Percentiles rank a stretch among this genome's conserved stretches.
Evolutionary conservation across 2,113 vertebrate genomes (phyloP).

Genomic region (Sebastes fasciatus): DNA sequence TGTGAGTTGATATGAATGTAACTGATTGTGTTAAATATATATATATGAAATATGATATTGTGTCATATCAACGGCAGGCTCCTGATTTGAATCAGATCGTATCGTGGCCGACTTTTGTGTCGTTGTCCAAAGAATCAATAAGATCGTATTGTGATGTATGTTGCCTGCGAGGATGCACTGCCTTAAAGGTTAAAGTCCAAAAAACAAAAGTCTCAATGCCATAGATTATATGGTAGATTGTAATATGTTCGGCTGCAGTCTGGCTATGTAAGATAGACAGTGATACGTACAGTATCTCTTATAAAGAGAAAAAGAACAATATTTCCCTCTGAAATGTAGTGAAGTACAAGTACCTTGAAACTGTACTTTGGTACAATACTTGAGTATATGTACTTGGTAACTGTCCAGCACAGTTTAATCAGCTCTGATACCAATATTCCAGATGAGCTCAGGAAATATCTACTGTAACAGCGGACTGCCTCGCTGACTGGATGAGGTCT

Average conservation of each 20-base stretch:
- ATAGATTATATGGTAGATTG: background rate
- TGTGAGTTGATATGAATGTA: too few species aligned
- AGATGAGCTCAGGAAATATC: background rate
- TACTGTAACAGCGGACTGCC: background rate
- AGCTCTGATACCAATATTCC: background rate
- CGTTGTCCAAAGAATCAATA: too few species aligned
- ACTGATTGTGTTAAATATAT: too few species aligned
- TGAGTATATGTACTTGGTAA: background rate
- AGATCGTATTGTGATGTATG: too few species aligned
- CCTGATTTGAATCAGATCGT: too few species aligned
- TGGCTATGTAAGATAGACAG: background rate
- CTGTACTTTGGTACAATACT: background rate
- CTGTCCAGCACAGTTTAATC: background rate
- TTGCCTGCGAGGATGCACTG: background rate
- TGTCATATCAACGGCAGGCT: too few species aligned
- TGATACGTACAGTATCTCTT: background rate
- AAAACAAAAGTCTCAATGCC: background rate
- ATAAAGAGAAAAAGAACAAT: too few species aligned
- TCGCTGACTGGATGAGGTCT: background rate
- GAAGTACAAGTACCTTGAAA: background rate
- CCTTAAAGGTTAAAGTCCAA: background rate
- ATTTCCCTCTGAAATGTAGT: too few species aligned
- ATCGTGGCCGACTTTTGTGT: too few species aligned
- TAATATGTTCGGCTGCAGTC: too few species aligned
- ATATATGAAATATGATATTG: too few species aligned